Conservation (phyloP, 2,113 vertebrate genomes). For the Pomatorhinus ruficollis region DNA sequence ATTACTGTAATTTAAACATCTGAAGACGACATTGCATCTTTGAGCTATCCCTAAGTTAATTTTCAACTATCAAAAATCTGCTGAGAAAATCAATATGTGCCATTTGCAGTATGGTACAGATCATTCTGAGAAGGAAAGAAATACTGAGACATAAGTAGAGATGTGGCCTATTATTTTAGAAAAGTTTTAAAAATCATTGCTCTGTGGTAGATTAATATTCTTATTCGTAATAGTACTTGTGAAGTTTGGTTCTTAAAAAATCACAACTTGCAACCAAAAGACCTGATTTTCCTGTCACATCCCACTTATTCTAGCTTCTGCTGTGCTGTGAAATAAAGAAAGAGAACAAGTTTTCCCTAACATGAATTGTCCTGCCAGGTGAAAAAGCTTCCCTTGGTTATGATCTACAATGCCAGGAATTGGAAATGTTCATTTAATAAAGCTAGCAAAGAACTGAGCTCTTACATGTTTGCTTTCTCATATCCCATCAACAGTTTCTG, state of each 20-base stretch:
- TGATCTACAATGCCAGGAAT: neutral
- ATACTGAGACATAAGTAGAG: neutral
- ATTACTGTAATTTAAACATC: slow-evolving; percentile 57
- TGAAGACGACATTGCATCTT: neutral
- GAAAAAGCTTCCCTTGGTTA: neutral
- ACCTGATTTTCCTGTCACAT: slow-evolving; percentile 8
- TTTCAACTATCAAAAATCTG: neutral
- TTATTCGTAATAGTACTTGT: neutral
- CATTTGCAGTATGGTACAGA: neutral
- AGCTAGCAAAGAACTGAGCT: neutral
- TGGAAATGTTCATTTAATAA: neutral
- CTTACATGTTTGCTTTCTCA: neutral
- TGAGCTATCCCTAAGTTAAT: neutral
- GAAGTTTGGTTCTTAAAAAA: neutral
- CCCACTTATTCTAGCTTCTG: neutral
- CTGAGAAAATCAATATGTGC: neutral
- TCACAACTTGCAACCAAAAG: neutral
- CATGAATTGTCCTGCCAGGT: neutral
- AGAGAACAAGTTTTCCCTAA: neutral
- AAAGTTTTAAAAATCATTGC: slow-evolving; percentile 6
- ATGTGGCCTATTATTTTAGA: slow-evolving; percentile 14
- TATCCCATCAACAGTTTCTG: neutral
- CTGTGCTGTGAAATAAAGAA: neutral
- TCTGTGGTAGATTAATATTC: neutral
- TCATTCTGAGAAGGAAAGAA: neutral